phyloP scores from a whole-genome alignment of 2,888 invertebrate species.

The Pherbina coryleti region DNA sequence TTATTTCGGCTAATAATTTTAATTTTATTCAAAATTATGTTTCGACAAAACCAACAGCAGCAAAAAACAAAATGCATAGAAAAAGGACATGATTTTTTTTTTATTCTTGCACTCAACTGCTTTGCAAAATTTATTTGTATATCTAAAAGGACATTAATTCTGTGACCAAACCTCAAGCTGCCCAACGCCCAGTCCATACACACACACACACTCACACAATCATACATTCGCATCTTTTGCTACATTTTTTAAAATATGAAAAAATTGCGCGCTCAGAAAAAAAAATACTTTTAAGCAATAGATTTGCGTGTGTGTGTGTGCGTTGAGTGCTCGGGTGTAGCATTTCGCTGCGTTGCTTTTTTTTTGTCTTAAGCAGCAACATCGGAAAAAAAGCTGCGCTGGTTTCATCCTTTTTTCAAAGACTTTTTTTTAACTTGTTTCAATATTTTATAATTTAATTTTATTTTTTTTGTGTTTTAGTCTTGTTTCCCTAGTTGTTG shows the following conservation, averaged over 20 bases:
- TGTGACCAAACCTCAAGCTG: constrained; percentile 42
- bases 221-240: constrained; percentile 1
- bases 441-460: constrained; percentile 62
- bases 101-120: constrained; percentile 20
- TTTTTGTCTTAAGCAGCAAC: neutral
- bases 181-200: constrained; percentile 11
- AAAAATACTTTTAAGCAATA: constrained; percentile 31
- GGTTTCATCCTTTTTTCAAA: neutral
- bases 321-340: constrained; percentile 49
- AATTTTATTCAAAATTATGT: constrained; percentile 58
- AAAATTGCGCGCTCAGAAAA: constrained; percentile 19
- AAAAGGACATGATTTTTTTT: constrained; percentile 42
- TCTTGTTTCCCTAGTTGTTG: constrained; percentile 41
- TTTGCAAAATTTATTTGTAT: constrained; percentile 63
- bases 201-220: neutral
- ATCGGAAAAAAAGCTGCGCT: neutral
- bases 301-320: constrained; percentile 31
- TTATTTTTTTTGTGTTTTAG: constrained; percentile 49
- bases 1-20: constrained; percentile 63
- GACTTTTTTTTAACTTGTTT: constrained; percentile 54
- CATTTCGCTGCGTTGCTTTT: constrained; percentile 16
- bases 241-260: constrained; percentile 8
- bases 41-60: constrained; percentile 25
- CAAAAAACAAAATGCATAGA: constrained; percentile 25
- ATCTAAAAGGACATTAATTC: constrained; percentile 62